Conservation (phyloP, 2,113 vertebrate species). For the Pelodiscus sinensis region DNA sequence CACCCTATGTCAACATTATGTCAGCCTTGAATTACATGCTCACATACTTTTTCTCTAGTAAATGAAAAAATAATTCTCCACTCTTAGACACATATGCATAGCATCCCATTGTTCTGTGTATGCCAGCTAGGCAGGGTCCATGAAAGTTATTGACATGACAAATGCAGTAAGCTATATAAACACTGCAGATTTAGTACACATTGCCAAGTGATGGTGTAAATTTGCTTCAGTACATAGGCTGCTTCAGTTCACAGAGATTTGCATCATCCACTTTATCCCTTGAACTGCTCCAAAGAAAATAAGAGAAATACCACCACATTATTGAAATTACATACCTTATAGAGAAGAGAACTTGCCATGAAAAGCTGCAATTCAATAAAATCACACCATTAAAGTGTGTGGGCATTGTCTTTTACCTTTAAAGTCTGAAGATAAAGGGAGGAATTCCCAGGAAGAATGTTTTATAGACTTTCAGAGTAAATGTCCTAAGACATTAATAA, state of each 20-base stretch:
- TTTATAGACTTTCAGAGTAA: not conserved
- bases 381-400: not conserved
- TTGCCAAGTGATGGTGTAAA: not conserved
- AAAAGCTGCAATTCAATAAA: constrained; percentile 3
- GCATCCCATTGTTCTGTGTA: not conserved
- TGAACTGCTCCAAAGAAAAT: not conserved
- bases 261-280: not conserved
- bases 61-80: not conserved
- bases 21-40: not conserved
- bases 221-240: not conserved
- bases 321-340: not conserved
- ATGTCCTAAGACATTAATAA: not conserved
- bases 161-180: not conserved
- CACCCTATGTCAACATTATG: not conserved
- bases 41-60: not conserved
- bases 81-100: not conserved
- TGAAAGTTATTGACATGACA: constrained; percentile 28
- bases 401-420: constrained; percentile 9
- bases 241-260: not conserved
- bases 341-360: not conserved
- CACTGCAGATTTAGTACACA: not conserved
- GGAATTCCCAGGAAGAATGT: not conserved
- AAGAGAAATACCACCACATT: not conserved
- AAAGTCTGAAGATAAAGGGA: not conserved
- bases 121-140: not conserved